Evolutionary conservation across 2,797 vertebrate genomes (phyloP).

Genomic region (Ispidina lecontei): DNA sequence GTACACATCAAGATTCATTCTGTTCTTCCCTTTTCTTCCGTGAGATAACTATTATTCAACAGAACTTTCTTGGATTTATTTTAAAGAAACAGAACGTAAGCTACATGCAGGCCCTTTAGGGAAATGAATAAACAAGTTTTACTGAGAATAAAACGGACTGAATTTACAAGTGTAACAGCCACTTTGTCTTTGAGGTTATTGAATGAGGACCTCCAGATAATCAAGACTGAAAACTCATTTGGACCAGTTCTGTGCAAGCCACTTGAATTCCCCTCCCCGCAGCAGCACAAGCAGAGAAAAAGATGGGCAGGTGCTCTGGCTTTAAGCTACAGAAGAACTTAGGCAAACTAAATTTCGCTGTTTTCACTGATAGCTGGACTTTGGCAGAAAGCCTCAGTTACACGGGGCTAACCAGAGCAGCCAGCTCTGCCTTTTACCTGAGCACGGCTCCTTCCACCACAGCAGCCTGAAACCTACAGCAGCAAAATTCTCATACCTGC

Average conservation of each 20-base stretch:
- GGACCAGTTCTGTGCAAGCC: background rate
- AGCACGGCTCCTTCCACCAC: background rate
- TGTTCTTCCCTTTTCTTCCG: background rate
- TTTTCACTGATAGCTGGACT: background rate
- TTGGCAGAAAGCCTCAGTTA: background rate
- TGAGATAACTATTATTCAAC: background rate
- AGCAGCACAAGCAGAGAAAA: background rate
- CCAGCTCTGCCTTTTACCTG: background rate
- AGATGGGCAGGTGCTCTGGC: background rate
- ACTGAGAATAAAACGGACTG: background rate
- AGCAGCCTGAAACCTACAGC: rapidly evolving
- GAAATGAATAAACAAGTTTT: background rate
- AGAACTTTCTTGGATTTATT: background rate
- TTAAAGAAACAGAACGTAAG: background rate
- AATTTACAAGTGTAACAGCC: background rate
- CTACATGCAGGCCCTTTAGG: background rate
- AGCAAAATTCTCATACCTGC: background rate
- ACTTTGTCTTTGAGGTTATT: background rate
- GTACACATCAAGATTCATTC: background rate
- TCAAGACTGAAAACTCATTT: background rate
- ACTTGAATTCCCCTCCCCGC: background rate
- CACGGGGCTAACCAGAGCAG: background rate
- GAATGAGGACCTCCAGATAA: background rate
- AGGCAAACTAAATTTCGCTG: background rate
- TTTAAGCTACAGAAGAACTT: background rate